Evolutionary conservation across 2,113 vertebrate species (phyloP).

Genomic region (Lepus americanus): DNA sequence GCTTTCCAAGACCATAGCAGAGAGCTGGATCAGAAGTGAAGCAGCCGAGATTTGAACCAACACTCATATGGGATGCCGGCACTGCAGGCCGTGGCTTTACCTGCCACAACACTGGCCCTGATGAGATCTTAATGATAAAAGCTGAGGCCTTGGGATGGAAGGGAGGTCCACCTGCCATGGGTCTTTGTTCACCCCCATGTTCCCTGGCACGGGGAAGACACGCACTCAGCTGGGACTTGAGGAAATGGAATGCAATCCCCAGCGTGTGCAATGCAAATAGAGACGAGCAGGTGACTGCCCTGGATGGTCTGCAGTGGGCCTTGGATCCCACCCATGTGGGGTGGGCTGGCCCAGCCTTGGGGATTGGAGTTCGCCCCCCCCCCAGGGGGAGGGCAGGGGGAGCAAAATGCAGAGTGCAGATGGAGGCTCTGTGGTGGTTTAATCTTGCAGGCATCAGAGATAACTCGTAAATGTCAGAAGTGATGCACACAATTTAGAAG

Average conservation of each 20-base stretch:
- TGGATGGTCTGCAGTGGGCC: constrained; percentile 61
- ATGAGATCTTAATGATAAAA: neutral
- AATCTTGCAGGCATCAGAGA: constrained; percentile 53
- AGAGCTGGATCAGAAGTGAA: too few relatives aligned
- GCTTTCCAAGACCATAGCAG: too few relatives aligned
- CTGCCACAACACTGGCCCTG: too few relatives aligned
- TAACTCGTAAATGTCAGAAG: constrained; percentile 79
- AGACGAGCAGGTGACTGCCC: neutral
- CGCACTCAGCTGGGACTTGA: neutral
- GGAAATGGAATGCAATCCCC: constrained; percentile 13
- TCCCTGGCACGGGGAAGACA: neutral
- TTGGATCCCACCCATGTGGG: constrained; percentile 27
- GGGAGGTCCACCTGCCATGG: neutral
- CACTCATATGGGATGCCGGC: too few relatives aligned
- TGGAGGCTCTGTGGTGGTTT: constrained; percentile 57
- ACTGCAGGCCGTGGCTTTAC: too few relatives aligned
- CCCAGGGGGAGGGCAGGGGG: neutral
- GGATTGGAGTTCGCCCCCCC: constrained; percentile 45
- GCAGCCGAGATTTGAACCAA: too few relatives aligned
- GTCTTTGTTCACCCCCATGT: neutral
- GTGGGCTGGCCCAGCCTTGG: constrained; percentile 44
- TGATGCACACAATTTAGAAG: constrained; percentile 64
- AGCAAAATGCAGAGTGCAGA: neutral
- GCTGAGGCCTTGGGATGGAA: neutral
- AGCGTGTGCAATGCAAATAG: constrained; percentile 14